Conservation (phyloP, 2,888 invertebrate genomes). For the Cephalotes varians region DNA sequence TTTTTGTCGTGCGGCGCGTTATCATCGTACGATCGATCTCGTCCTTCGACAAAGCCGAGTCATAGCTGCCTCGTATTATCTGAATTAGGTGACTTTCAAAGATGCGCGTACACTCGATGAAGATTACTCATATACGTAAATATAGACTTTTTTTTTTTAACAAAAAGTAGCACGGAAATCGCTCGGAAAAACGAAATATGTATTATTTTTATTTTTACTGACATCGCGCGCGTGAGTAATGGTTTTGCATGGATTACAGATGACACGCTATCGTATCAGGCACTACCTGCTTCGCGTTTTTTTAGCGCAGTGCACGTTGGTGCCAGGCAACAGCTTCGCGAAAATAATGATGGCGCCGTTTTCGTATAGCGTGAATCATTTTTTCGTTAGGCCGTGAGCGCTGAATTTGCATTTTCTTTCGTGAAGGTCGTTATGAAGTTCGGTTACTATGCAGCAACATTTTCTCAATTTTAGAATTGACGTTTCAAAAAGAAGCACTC, state of each 20-base stretch:
- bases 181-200: background rate
- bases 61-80: slow-evolving; percentile 40
- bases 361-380: slow-evolving; percentile 32
- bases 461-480: background rate
- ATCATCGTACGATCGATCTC: slow-evolving; percentile 69
- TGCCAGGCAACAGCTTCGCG: slow-evolving; percentile 37
- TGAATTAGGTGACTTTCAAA: slow-evolving; percentile 49
- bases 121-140: background rate
- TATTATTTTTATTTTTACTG: background rate
- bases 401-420: slow-evolving; percentile 24
- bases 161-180: background rate
- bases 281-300: slow-evolving; percentile 46
- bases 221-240: background rate
- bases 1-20: slow-evolving; percentile 64
- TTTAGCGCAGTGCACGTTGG: slow-evolving; percentile 42
- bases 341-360: slow-evolving; percentile 42
- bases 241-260: slow-evolving; percentile 30
- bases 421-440: background rate
- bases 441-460: background rate
- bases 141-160: background rate
- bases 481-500: background rate
- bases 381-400: background rate
- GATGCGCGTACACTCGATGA: background rate
- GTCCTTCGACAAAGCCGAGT: slow-evolving; percentile 33
- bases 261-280: slow-evolving; percentile 55